phyloP scores from a whole-genome alignment of 2,113 vertebrate genomes.

The Litocranius walleri region DNA sequence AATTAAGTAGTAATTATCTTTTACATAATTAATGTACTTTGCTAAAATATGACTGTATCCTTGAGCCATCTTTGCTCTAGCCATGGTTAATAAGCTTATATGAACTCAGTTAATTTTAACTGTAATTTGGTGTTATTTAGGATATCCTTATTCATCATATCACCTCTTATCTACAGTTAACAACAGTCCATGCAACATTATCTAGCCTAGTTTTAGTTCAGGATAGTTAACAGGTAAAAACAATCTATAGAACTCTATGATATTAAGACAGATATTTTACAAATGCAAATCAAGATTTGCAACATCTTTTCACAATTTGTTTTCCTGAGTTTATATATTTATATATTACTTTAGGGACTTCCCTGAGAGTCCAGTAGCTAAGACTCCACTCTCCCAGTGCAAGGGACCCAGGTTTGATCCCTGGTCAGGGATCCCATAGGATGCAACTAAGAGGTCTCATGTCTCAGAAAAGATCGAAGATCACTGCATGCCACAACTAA shows the following conservation, averaged over 20 bases:
- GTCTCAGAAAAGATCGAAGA: neutral
- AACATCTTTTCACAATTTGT: neutral
- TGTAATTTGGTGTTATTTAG: neutral
- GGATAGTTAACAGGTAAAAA: neutral
- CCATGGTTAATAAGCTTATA: neutral
- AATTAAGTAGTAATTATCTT: constrained; percentile 3
- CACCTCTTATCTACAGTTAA: neutral
- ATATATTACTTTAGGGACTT: neutral
- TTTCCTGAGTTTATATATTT: neutral
- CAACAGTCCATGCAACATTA: neutral
- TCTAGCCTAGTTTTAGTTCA: neutral
- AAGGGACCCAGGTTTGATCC: neutral
- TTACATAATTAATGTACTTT: neutral
- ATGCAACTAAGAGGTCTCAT: neutral
- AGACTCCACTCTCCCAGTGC: neutral
- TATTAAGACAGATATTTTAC: neutral
- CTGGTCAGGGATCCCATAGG: neutral
- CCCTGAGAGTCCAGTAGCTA: neutral
- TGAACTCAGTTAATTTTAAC: neutral
- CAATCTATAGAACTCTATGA: neutral
- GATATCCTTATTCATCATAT: neutral
- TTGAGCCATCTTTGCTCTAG: neutral
- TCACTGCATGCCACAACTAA: neutral
- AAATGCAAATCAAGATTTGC: neutral
- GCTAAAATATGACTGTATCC: neutral